These are phyloP conservation scores for Etheostoma nigrum DNA, from an alignment of 2,797 vertebrate species.

Conservation along the genomic window DNA sequence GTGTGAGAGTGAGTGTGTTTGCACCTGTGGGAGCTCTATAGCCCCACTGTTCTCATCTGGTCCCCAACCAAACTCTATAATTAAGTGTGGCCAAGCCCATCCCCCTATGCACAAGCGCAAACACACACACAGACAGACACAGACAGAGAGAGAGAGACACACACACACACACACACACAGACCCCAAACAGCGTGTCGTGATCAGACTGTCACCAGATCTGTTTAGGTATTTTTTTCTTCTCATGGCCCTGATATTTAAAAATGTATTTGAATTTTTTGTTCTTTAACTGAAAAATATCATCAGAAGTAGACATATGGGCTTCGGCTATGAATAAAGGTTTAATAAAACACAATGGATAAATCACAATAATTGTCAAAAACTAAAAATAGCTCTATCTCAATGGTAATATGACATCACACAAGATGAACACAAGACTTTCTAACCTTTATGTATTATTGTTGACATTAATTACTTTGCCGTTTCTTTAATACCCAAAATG, in stretches of 20 bases:
- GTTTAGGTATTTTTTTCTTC: conserved; percentile 9
- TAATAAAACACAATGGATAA: conserved; percentile 1
- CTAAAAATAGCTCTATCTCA: not conserved
- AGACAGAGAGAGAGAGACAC: conserved; percentile 4
- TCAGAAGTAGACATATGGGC: not conserved
- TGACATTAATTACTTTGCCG: no score
- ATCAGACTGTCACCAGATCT: conserved; percentile 19
- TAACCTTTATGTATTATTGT: not conserved
- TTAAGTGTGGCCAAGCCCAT: conserved; percentile 54
- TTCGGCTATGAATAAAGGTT: not conserved
- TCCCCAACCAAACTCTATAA: conserved; percentile 66
- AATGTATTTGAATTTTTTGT: not conserved
- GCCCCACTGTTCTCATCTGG: conserved; percentile 61
- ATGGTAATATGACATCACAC: not conserved
- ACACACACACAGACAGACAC: conserved; percentile 17
- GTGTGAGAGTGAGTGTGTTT: conserved; percentile 17
- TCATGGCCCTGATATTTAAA: not conserved
- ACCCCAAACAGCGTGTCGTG: conserved; percentile 4
- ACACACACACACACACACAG: conserved; percentile 3
- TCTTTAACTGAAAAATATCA: not conserved
- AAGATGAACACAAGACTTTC: conserved; percentile 19
- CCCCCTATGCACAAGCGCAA: conserved; percentile 25
- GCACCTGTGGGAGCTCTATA: conserved; percentile 74
- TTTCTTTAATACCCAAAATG: no score
- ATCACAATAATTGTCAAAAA: not conserved